These are phyloP conservation scores for Meloe dianella DNA, from an alignment of 2,888 invertebrate species.

Conservation along the genomic window DNA sequence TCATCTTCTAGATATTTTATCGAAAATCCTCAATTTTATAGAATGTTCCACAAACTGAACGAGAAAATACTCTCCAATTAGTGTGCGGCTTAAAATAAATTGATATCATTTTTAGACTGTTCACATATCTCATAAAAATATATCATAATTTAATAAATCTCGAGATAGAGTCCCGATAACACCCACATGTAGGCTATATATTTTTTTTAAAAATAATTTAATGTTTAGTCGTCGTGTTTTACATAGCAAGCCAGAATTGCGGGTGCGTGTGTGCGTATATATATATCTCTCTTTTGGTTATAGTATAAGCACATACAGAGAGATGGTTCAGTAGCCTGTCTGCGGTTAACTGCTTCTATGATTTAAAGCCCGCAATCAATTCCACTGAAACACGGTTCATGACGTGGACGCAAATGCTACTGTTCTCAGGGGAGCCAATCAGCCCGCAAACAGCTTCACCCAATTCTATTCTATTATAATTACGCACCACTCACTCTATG, in stretches of 20 bases:
- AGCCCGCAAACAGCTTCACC: constrained; percentile 43
- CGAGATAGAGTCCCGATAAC: neutral
- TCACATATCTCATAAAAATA: neutral
- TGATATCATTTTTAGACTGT: neutral
- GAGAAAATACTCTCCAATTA: neutral
- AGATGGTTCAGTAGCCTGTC: constrained; percentile 42
- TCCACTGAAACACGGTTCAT: constrained; percentile 46
- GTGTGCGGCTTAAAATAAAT: constrained; percentile 4
- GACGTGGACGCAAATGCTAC: constrained; percentile 55
- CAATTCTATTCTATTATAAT: constrained; percentile 43
- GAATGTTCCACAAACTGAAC: neutral
- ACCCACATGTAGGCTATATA: neutral
- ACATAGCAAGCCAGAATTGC: constrained; percentile 33
- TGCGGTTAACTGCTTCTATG: constrained; percentile 54
- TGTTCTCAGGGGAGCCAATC: constrained; percentile 54
- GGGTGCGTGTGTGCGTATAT: no score
- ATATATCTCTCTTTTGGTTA: neutral
- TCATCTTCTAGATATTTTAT: neutral
- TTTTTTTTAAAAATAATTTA: constrained; percentile 31
- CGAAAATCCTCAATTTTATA: neutral
- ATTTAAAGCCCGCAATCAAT: constrained; percentile 53
- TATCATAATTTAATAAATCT: constrained; percentile 7
- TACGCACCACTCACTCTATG: constrained; percentile 19
- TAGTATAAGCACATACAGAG: constrained; percentile 23
- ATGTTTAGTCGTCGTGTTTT: constrained; percentile 14